phyloP scores from a whole-genome alignment of 2,113 vertebrate genomes.

The Panthera uncia region DNA sequence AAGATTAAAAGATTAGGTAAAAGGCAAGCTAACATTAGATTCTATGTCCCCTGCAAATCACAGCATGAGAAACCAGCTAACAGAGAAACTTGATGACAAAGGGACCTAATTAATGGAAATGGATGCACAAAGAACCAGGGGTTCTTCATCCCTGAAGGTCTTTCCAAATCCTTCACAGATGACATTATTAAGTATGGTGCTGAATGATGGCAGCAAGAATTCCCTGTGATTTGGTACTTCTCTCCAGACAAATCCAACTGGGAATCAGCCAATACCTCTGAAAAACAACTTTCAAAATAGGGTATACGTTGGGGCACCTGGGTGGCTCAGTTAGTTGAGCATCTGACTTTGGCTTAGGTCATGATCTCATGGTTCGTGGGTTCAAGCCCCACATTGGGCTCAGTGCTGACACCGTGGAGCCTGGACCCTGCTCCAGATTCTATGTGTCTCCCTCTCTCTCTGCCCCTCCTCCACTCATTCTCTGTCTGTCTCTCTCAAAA shows the following conservation, averaged over 20 bases:
- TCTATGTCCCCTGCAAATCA: neutral
- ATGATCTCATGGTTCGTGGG: too few relatives aligned
- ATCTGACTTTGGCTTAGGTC: too few relatives aligned
- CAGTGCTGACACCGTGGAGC: too few relatives aligned
- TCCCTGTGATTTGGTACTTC: neutral
- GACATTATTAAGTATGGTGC: neutral
- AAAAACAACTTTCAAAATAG: constrained; percentile 47
- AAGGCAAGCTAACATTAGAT: neutral
- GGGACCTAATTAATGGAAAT: neutral
- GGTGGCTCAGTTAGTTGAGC: too few relatives aligned
- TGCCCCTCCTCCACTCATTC: too few relatives aligned
- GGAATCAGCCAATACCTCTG: neutral
- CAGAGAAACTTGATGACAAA: constrained; percentile 17
- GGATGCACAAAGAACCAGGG: neutral
- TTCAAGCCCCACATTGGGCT: too few relatives aligned
- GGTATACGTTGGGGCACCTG: neutral
- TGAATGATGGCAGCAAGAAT: neutral
- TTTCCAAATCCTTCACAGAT: neutral
- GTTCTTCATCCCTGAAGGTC: neutral
- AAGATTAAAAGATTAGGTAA: neutral
- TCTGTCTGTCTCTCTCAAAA: too few relatives aligned
- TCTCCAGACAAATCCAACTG: constrained; percentile 18
- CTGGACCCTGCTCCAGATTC: too few relatives aligned
- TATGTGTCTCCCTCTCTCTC: too few relatives aligned
- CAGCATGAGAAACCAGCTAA: constrained; percentile 7